Evolutionary conservation across 1,140 invertebrate species (phyloP).

Genomic region (Harlomillsia oculata): DNA sequence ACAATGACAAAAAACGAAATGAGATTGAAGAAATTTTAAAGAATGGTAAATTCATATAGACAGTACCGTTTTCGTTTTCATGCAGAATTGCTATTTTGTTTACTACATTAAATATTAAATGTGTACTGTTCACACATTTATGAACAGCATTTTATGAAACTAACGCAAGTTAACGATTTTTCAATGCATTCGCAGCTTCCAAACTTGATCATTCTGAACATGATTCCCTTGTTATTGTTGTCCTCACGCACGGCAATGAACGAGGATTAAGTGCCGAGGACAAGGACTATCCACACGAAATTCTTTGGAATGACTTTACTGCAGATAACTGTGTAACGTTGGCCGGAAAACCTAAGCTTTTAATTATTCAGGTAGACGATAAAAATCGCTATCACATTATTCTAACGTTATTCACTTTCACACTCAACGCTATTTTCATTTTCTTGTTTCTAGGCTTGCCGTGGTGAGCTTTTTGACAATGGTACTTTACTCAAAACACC

Average conservation of each 20-base stretch:
- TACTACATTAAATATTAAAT: no score
- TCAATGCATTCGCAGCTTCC: conserved; percentile 35
- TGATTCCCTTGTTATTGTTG: conserved; percentile 43
- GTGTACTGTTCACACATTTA: no score
- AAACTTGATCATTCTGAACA: conserved; percentile 39
- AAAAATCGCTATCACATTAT: conserved; percentile 32
- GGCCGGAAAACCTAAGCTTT: conserved; percentile 45
- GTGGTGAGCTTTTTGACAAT: conserved; percentile 40
- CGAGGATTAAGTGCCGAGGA: conserved; percentile 45
- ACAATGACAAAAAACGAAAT: not conserved
- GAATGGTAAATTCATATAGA: not conserved
- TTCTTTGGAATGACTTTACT: conserved; percentile 44
- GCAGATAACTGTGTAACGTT: conserved; percentile 44
- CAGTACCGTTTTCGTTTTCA: no score
- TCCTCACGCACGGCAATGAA: conserved; percentile 48
- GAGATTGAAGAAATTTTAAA: not conserved
- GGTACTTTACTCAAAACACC: conserved; percentile 19
- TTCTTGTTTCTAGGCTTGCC: conserved; percentile 38
- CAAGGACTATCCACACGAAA: conserved; percentile 35
- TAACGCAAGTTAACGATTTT: not conserved
- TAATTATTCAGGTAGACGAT: conserved; percentile 40
- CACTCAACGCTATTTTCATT: not conserved
- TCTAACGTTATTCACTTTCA: not conserved
- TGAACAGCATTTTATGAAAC: not conserved
- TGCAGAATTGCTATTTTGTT: no score